phyloP scores from a whole-genome alignment of 23 tunicate genomes.

The Trididemnum nubilum region DNA sequence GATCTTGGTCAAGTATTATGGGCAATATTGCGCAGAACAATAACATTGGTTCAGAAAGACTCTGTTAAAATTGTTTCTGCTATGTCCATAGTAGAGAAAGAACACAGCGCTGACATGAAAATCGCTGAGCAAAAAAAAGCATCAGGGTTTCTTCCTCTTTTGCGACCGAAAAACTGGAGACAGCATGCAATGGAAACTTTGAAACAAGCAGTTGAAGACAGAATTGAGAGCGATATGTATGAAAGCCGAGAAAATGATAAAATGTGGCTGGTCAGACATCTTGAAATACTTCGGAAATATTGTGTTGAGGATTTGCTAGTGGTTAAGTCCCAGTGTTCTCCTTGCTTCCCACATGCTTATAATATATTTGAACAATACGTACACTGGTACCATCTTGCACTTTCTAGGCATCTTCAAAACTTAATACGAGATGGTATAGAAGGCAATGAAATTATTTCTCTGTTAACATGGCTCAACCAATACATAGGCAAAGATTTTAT shows the following conservation, averaged over 20 bases:
- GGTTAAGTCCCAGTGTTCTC: constrained; percentile 52
- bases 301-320: constrained; percentile 63
- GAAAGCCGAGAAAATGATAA: constrained; percentile 70
- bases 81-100: constrained; percentile 87
- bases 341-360: constrained; percentile 80
- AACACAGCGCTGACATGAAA: constrained; percentile 85
- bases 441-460: constrained; percentile 81
- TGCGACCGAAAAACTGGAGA: constrained; percentile 92
- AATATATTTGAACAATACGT: constrained; percentile 72
- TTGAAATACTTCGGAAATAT: constrained; percentile 64
- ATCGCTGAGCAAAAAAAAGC: constrained; percentile 71
- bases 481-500: constrained; percentile 73
- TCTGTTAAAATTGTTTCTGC: constrained; percentile 66
- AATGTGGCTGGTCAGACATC: constrained; percentile 92
- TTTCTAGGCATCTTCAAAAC: constrained; percentile 56
- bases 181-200: constrained; percentile 88
- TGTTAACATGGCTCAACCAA: constrained; percentile 70
- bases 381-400: constrained; percentile 86
- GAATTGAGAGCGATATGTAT: constrained; percentile 87
- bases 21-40: constrained; percentile 54
- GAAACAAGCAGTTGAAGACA: constrained; percentile 75
- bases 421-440: constrained; percentile 62
- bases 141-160: constrained; percentile 93
- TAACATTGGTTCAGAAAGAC: constrained; percentile 61
- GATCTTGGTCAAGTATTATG: constrained; percentile 71